Percentiles rank a stretch among this genome's conserved stretches.
Evolutionary conservation across 1,140 invertebrate genomes (phyloP).

Genomic region (Lerema accius): DNA sequence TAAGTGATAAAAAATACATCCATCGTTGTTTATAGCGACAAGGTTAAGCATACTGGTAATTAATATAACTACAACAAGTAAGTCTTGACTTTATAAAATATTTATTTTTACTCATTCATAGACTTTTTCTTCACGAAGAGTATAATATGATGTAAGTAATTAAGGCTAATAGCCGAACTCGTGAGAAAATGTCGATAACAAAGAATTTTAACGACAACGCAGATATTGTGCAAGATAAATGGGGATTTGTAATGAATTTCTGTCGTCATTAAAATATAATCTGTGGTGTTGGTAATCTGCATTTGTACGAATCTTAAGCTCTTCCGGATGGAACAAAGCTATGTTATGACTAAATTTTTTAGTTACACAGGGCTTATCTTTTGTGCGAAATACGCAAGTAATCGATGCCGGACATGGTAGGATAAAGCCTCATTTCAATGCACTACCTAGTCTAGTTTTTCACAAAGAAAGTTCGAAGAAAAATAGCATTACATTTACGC

Average conservation of each 20-base stretch:
- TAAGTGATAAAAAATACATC: too few species aligned
- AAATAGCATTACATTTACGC: conserved; percentile 29
- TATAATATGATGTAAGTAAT: conserved; percentile 23
- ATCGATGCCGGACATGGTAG: conserved; percentile 63
- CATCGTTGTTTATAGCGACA: too few species aligned
- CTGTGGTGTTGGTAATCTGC: conserved; percentile 35
- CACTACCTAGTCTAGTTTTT: conserved; percentile 56
- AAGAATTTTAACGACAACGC: conserved; percentile 37
- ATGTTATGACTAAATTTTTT: conserved; percentile 60
- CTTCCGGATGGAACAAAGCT: conserved; percentile 63
- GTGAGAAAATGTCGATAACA: conserved; percentile 39
- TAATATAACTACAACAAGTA: too few species aligned
- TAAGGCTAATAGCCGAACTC: conserved; percentile 39
- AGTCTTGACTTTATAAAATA: background rate
- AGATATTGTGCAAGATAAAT: conserved; percentile 48
- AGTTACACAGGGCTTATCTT: conserved; percentile 36
- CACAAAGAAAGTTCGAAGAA: conserved; percentile 57
- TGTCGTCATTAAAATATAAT: conserved; percentile 33
- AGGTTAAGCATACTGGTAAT: too few species aligned
- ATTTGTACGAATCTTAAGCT: conserved; percentile 46
- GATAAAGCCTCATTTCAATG: conserved; percentile 41
- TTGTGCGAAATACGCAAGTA: conserved; percentile 57
- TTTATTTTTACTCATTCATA: background rate
- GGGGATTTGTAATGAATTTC: conserved; percentile 34
- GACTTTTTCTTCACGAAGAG: background rate